phyloP scores from a whole-genome alignment of 2,797 vertebrate species.

The Sebastes steindachneri region DNA sequence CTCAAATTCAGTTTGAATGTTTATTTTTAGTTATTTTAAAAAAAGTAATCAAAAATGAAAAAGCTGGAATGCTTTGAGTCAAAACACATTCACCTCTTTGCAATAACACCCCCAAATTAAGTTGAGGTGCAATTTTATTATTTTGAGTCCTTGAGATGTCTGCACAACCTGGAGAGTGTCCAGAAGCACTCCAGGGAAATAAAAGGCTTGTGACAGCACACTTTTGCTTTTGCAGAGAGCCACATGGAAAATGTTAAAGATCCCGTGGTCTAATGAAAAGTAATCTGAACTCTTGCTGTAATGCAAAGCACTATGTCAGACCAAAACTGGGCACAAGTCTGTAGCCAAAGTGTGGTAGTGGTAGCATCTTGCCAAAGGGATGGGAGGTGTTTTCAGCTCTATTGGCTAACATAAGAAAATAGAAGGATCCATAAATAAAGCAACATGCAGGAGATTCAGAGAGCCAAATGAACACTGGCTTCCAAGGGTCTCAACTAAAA shows the following conservation, averaged over 20 bases:
- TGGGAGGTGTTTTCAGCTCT: not conserved
- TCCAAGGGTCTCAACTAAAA: not conserved
- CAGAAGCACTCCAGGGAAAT: slow-evolving; percentile 33
- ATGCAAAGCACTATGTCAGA: not conserved
- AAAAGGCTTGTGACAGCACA: not conserved
- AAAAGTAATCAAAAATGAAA: not conserved
- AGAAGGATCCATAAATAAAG: not conserved
- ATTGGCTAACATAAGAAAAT: not conserved
- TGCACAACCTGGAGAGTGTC: slow-evolving; percentile 6
- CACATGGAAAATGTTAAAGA: slow-evolving; percentile 1
- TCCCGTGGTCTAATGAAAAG: not conserved
- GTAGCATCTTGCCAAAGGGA: not conserved
- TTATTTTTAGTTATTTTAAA: not conserved
- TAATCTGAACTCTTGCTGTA: not conserved
- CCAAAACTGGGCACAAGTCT: slow-evolving; percentile 4
- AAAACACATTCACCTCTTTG: slow-evolving; percentile 11
- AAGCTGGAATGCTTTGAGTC: slow-evolving; percentile 10
- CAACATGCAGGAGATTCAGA: not conserved
- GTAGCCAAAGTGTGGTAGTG: not conserved
- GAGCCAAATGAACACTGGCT: not conserved
- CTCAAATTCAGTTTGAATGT: not conserved
- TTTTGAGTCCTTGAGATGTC: slow-evolving; percentile 5
- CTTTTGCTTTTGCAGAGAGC: slow-evolving; percentile 6
- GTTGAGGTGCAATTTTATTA: slow-evolving; percentile 13
- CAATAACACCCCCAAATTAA: slow-evolving; percentile 1